Percentiles rank a stretch among this genome's conserved stretches.
Conservation (phyloP, 2,888 invertebrate species). For the Megaustenia siamemsis region DNA sequence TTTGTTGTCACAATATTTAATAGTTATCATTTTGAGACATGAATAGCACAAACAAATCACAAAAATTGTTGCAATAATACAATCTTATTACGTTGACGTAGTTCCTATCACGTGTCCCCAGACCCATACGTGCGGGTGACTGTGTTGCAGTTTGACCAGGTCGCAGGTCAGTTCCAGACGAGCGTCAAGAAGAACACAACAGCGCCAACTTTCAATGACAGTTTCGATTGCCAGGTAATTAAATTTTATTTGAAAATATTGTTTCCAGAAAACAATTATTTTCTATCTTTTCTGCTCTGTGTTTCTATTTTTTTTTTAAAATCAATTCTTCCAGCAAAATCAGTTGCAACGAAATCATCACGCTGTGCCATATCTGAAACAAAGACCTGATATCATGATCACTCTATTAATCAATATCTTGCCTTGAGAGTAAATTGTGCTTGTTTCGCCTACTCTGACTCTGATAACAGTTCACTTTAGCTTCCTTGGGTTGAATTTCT, state of each 20-base stretch:
- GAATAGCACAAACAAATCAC: background rate
- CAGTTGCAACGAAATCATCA: no score
- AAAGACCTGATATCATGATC: no score
- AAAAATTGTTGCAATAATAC: background rate
- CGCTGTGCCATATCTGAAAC: no score
- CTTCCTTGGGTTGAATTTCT: no score
- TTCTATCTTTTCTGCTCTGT: background rate
- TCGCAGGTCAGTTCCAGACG: constrained; percentile 74
- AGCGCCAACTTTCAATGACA: constrained; percentile 68
- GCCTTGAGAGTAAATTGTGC: no score
- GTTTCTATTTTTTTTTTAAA: background rate
- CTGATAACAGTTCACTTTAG: no score
- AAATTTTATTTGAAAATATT: background rate
- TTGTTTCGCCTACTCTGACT: no score
- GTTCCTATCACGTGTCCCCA: constrained; percentile 64
- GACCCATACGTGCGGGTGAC: constrained; percentile 80
- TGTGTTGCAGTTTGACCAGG: constrained; percentile 72
- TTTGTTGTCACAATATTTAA: no score
- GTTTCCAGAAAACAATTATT: background rate
- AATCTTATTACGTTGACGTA: no score
- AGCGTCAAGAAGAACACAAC: constrained; percentile 66
- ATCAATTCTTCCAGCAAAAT: no score
- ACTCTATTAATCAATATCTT: no score
- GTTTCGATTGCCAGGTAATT: constrained; percentile 55
- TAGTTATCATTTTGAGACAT: no score